Conservation (phyloP, 2,888 invertebrate species). For the Candidula unifasciata region DNA sequence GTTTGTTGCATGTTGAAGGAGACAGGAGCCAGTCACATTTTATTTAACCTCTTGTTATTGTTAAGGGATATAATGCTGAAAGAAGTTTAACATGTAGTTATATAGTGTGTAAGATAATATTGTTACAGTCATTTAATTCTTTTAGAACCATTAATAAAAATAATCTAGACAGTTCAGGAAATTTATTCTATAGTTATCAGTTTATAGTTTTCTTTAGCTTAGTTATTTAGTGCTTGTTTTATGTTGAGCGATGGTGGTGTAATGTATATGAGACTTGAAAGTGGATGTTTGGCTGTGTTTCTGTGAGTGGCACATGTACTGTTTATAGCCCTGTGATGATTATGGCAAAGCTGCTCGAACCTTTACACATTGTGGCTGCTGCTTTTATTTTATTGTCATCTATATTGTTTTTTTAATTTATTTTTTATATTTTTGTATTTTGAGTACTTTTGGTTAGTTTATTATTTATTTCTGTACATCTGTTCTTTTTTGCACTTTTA, state of each 20-base stretch:
- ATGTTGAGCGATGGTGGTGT: too few species aligned
- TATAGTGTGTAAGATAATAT: too few species aligned
- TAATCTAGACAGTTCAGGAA: too few species aligned
- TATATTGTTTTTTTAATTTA: neutral
- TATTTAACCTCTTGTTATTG: neutral
- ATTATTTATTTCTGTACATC: neutral
- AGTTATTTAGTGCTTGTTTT: too few species aligned
- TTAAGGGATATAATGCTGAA: neutral
- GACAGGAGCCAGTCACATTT: neutral
- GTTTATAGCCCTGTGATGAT: too few species aligned
- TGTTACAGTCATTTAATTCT: too few species aligned
- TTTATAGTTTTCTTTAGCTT: too few species aligned
- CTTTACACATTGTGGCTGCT: neutral
- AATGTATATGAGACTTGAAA: neutral
- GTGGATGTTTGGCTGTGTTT: neutral
- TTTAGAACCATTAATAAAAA: too few species aligned
- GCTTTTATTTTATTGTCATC: neutral
- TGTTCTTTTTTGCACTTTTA: neutral
- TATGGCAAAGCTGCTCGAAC: too few species aligned
- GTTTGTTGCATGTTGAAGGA: constrained; percentile 28
- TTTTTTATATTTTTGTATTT: neutral
- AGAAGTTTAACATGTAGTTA: neutral
- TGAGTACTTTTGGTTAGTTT: neutral
- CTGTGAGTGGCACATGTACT: too few species aligned
- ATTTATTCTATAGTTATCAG: too few species aligned